phyloP scores from a whole-genome alignment of 2,888 invertebrate species.

The Resseliella maxima region DNA sequence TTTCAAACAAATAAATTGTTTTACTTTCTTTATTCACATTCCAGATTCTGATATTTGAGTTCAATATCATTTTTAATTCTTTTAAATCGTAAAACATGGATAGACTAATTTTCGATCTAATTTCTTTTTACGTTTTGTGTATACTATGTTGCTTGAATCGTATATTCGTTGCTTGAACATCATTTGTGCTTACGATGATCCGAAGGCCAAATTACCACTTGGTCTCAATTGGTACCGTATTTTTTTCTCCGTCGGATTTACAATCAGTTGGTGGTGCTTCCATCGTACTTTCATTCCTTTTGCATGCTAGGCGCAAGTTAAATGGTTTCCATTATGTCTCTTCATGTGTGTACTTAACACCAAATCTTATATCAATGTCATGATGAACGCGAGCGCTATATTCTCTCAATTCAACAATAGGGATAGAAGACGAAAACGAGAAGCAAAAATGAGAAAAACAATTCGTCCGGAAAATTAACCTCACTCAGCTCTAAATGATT shows the following conservation, averaged over 20 bases:
- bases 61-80: not conserved
- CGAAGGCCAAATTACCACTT: slow-evolving; percentile 14
- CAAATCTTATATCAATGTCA: slow-evolving; percentile 29
- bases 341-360: slow-evolving; percentile 46
- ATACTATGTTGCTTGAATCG: not conserved
- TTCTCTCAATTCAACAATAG: not conserved
- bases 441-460: slow-evolving; percentile 58
- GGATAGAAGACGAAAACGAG: not conserved
- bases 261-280: not conserved
- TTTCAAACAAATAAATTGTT: not conserved
- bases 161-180: not conserved
- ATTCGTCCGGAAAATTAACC: slow-evolving; percentile 62
- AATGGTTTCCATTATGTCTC: slow-evolving; percentile 36
- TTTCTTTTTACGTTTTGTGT: not conserved
- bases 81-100: slow-evolving; percentile 40
- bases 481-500: slow-evolving; percentile 59
- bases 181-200: not conserved
- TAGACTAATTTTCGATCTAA: slow-evolving; percentile 6
- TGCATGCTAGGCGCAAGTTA: not conserved
- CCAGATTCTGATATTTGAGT: not conserved
- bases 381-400: not conserved
- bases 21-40: not conserved
- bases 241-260: not conserved
- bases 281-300: not conserved
- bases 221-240: not conserved